These are phyloP conservation scores for Columba janthina DNA, from an alignment of 2,113 vertebrate species.

Conservation along the genomic window DNA sequence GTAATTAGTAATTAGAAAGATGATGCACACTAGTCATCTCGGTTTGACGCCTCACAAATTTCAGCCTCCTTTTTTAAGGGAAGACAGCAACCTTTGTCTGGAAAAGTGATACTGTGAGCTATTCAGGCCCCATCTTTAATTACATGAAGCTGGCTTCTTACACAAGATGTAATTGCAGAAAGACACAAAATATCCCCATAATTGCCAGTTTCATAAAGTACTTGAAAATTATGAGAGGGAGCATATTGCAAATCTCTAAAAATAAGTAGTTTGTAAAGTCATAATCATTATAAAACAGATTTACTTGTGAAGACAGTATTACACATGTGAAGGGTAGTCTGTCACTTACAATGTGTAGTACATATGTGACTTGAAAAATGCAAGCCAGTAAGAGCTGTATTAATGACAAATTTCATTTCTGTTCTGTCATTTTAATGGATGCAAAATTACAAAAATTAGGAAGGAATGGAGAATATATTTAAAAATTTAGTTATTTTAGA, in stretches of 20 bases:
- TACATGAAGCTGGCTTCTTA: not conserved
- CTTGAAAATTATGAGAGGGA: conserved; percentile 47
- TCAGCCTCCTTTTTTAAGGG: not conserved
- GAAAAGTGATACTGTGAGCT: not conserved
- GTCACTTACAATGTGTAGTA: conserved; percentile 17
- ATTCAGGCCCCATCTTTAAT: not conserved
- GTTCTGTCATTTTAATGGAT: conserved; percentile 1
- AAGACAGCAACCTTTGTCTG: not conserved
- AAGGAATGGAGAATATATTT: not conserved
- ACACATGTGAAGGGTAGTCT: conserved; percentile 50
- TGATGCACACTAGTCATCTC: not conserved
- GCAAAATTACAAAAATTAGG: not conserved
- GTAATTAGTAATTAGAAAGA: not conserved
- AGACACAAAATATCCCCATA: conserved; percentile 3
- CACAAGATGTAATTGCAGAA: not conserved
- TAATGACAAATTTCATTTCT: conserved; percentile 19
- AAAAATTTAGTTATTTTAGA: not conserved
- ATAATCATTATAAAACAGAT: conserved; percentile 61
- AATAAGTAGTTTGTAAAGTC: conserved; percentile 59
- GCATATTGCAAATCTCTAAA: conserved; percentile 62
- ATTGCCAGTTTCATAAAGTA: conserved; percentile 39
- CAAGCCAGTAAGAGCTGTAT: not conserved
- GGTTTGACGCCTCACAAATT: not conserved
- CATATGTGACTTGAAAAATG: conserved; percentile 43
- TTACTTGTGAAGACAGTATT: conserved; percentile 53